Base-by-base conservation (phyloP, 1,140 invertebrate genomes). In the Habropoda laboriosa region DNA sequence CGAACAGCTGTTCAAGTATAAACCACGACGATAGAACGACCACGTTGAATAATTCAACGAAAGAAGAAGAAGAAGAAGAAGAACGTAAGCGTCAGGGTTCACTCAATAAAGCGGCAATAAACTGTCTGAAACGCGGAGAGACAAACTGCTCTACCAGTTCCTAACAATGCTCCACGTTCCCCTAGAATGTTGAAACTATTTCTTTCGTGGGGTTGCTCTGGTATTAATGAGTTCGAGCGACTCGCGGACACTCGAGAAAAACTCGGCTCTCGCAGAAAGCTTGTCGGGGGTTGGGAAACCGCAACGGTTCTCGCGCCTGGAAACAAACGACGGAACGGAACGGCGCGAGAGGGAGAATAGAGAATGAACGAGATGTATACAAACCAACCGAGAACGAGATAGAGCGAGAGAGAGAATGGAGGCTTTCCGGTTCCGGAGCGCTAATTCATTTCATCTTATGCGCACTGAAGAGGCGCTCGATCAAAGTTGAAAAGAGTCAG, bases 401-500 rank as follows among this genome's bases (percentile, higher is more conserved):
- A 32, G 45, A 35, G 16, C 16, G 57, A 72, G n/a, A 49, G 51
- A 49, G 40, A 24, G 60, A 57, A 58, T 32, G 61, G 79, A 82
- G 80, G 64, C 27, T 82, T 85, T 80, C 80, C 67, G 76, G 82
- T 85, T 87, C 82, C 80, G 79, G 66, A 66, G 74, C 80, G 80
- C 84, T 92, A 92, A 92, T 91, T 91, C 90, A 87, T 91, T 91
- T 90, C 86, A 91, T 92, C 87, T 91, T 90, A 89, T 91, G 90
- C 90, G 86, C 88, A 88, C 71, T 92, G 88, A 86, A 92, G 92
- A 86, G 91, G 88, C 91, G 91, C 91, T 92, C 91, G 81, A 92
- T 93, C 91, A 93, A 91, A 90, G 80, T 73, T 87, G 85, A 87
- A 89, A 92, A 90, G 89, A 90, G 88, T 80, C 67, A 83, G 60